Conservation (phyloP, 2,113 vertebrate species). For the Romanogobio albipinnatus region DNA sequence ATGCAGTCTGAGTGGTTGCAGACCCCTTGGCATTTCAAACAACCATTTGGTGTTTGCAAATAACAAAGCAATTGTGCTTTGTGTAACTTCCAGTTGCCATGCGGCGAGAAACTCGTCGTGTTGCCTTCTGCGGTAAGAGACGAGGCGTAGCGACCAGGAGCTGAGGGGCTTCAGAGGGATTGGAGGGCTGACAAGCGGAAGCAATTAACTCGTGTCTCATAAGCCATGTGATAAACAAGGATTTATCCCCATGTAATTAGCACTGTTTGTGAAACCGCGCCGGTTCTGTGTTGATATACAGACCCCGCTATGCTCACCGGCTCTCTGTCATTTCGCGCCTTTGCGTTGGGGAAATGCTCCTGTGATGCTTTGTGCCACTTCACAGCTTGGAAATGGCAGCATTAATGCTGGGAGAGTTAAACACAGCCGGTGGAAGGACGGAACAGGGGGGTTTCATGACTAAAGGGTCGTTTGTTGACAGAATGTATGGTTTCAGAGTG, state of each 20-base stretch:
- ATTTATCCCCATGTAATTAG: constrained; percentile 80
- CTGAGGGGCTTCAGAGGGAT: constrained; percentile 8
- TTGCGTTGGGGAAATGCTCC: neutral
- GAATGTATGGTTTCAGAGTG: neutral
- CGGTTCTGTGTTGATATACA: constrained; percentile 70
- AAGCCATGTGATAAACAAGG: constrained; percentile 76
- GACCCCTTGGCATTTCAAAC: neutral
- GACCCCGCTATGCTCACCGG: constrained; percentile 41
- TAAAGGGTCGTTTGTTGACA: neutral
- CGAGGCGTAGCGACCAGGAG: neutral
- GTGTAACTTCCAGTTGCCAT: constrained; percentile 11
- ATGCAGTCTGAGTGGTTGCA: neutral
- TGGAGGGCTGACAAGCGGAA: constrained; percentile 64
- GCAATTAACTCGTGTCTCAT: constrained; percentile 77
- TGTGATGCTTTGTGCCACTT: constrained; percentile 22
- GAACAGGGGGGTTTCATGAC: neutral
- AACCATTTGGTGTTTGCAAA: neutral
- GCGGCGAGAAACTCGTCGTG: neutral
- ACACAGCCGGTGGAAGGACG: neutral
- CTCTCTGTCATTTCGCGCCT: constrained; percentile 42
- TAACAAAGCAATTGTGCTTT: neutral
- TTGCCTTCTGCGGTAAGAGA: neutral
- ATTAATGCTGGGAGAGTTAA: neutral
- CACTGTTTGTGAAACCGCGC: constrained; percentile 74
- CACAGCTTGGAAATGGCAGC: neutral